Percentiles rank a stretch among this genome's conserved stretches.
phyloP scores from a whole-genome alignment of 2,797 vertebrate genomes.

The Basileuterus tristriatus region DNA sequence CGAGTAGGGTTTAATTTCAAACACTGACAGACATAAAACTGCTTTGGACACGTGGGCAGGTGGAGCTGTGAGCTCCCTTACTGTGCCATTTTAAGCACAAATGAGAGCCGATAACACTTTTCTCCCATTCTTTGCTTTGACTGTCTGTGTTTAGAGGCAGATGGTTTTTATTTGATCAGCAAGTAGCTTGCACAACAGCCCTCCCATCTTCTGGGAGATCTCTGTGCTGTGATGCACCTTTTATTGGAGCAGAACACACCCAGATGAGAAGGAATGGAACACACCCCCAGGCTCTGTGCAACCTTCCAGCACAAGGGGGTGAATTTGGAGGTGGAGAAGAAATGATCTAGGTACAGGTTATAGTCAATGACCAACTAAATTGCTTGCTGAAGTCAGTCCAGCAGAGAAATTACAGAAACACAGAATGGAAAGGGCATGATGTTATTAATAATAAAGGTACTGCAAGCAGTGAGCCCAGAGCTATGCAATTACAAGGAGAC shows the following conservation, averaged over 20 bases:
- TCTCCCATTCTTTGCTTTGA: background rate
- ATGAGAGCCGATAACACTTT: background rate
- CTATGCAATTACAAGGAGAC: slow-evolving; percentile 46
- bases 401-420: background rate
- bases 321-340: background rate
- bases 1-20: background rate
- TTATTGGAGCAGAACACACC: background rate
- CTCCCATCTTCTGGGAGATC: background rate
- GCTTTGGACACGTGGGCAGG: background rate
- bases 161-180: background rate
- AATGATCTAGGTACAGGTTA: background rate
- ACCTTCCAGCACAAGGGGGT: background rate
- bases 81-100: background rate
- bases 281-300: background rate
- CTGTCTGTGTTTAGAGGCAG: background rate
- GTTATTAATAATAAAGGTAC: slow-evolving; percentile 48
- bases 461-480: background rate
- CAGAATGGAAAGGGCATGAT: background rate
- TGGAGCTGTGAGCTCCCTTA: background rate
- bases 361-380: background rate
- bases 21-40: background rate
- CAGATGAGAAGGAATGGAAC: background rate
- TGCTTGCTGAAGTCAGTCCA: background rate
- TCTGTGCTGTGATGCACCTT: background rate
- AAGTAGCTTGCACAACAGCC: background rate